Evolutionary conservation across 2,797 vertebrate genomes (phyloP), one percentile per base, ranked within the genome.

Genomic region (Scleropages formosus): DNA sequence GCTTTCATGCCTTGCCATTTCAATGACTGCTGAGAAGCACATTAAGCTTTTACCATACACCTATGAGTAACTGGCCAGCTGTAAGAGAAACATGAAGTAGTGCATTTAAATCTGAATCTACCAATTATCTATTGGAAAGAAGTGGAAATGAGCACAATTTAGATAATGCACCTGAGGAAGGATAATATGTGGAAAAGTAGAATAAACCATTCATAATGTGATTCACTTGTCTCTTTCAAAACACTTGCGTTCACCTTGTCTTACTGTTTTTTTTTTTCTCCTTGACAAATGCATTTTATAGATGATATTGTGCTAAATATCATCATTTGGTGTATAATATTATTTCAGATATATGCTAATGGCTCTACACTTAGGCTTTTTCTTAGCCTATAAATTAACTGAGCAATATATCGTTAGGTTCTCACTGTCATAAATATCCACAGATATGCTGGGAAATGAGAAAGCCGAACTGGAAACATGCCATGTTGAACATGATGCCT

Each of bases 381-480:
- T 78, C 80, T 84, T 78, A 84, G 80, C 60, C 82, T 77, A 76
- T 39, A 73, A 87, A 85, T 84, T 84, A 88, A 76, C 74, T 87
- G 82, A 87, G 89, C 87, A 90, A 87, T 76, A 82, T 75, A 78
- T 78, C 76, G 79, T 84, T 72, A 72, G 82, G 24, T 60, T 66
- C 65, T 82, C 75, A 75, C 66, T 77, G 68, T 39, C 79, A 60
- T 88, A 84, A 89, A 87, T 87, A 87, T 80, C 78, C 70, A 78
- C 82, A 44, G 75, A 27, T 75, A n/a, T 65, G 76, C 68, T 39
- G 72, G 78, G 84, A 84, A 70, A 87, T 83, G 83, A 88, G 90
- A 91, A 83, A 86, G 80, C 80, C 80, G 83, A 88, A 79, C 84
- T 90, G 87, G 89, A 90, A 80, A 16, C 0, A 22, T 51, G 66